Conservation (phyloP, 2,888 invertebrate genomes). For the Homarus gammarus region DNA sequence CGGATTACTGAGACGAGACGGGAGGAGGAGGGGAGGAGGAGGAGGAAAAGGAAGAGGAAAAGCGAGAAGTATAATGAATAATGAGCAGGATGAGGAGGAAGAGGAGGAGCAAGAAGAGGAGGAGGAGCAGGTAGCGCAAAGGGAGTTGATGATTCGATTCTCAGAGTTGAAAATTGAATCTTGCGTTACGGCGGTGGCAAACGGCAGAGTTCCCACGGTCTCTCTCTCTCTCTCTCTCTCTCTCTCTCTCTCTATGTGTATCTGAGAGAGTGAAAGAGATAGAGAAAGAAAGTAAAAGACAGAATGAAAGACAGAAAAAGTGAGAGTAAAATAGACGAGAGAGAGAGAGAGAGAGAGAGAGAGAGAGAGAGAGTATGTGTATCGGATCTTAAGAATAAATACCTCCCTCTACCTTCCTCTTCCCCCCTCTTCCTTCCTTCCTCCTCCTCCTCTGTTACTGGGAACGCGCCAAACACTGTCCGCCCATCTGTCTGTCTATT, state of each 20-base stretch:
- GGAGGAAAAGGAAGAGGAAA: background rate
- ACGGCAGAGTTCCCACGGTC: no score
- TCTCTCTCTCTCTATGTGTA: no score
- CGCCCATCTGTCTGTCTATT: no score
- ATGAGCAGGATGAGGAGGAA: background rate
- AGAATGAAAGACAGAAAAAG: slow-evolving; percentile 21
- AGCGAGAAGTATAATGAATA: background rate
- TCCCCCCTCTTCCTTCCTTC: no score
- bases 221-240: no score
- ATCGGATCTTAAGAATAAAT: no score
- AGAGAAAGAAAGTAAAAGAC: slow-evolving; percentile 16
- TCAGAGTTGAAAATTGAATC: background rate
- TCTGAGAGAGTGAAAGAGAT: slow-evolving; percentile 25
- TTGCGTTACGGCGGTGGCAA: background rate
- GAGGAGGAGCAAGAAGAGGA: background rate
- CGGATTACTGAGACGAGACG: no score
- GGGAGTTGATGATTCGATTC: background rate
- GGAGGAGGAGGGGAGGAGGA: background rate
- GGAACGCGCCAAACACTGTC: no score
- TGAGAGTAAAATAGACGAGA: background rate
- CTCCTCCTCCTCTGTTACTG: no score
- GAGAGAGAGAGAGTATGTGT: slow-evolving; percentile 13
- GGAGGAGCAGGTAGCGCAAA: background rate
- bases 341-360: slow-evolving; percentile 28
- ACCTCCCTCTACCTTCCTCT: no score